Conservation (phyloP, 2,113 vertebrate species). For the Morone saxatilis region DNA sequence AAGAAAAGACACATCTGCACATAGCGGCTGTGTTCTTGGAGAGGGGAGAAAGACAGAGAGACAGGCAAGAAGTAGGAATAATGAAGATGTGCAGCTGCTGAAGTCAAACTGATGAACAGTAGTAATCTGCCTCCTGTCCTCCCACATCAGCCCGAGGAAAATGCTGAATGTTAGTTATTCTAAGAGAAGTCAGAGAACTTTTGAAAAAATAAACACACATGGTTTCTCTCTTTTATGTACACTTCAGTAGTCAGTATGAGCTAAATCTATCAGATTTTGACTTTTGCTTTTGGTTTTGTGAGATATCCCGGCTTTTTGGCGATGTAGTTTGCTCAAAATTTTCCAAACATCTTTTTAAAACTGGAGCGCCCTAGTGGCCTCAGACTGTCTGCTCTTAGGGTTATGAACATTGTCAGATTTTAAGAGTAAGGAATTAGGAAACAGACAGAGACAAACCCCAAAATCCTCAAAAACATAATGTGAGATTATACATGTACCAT, state of each 20-base stretch:
- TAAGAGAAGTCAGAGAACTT: not conserved
- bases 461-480: conserved; percentile 72
- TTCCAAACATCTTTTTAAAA: not conserved
- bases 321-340: not conserved
- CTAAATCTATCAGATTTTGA: not conserved
- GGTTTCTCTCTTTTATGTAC: not conserved
- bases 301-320: not conserved
- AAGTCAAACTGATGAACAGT: not conserved
- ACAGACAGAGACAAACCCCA: conserved; percentile 32
- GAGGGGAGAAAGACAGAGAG: not conserved
- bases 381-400: not conserved
- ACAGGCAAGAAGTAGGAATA: conserved; percentile 10
- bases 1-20: conserved; percentile 83
- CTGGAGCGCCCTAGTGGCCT: not conserved
- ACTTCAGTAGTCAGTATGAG: not conserved
- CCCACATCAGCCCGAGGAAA: not conserved
- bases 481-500: conserved; percentile 73
- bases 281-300: not conserved
- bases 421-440: conserved; percentile 36
- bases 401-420: not conserved
- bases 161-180: not conserved
- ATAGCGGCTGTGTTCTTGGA: conserved; percentile 59
- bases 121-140: not conserved
- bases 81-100: conserved; percentile 36
- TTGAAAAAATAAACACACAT: no score